phyloP scores from a whole-genome alignment of 2,797 vertebrate species.

The Cyclopterus lumpus region DNA sequence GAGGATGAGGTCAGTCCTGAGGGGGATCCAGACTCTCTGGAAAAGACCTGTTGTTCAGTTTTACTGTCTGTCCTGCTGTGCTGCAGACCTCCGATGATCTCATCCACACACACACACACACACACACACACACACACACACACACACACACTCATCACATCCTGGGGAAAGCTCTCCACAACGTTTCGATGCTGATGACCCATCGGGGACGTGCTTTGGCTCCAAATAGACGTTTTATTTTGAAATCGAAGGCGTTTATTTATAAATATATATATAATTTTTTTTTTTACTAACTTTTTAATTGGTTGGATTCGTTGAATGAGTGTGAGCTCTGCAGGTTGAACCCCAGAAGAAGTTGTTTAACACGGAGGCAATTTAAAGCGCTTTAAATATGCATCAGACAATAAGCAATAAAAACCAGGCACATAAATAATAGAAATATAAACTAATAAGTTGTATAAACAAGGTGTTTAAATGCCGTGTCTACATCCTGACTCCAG shows the following conservation, averaged over 20 bases:
- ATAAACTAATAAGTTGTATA: too few relatives aligned
- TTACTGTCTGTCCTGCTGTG: conserved; percentile 3
- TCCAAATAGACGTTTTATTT: background rate
- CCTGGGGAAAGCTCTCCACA: too few relatives aligned
- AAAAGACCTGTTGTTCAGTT: conserved; percentile 63
- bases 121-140: conserved; percentile 24
- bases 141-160: conserved; percentile 20
- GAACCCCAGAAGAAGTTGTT: background rate
- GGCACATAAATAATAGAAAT: too few relatives aligned
- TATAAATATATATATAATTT: background rate
- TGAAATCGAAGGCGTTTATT: background rate
- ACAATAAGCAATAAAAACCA: too few relatives aligned
- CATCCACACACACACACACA: conserved; percentile 42
- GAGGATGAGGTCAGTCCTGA: conserved; percentile 68
- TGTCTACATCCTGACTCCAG: too few relatives aligned
- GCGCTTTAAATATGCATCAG: too few relatives aligned
- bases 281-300: background rate
- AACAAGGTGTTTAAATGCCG: too few relatives aligned
- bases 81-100: conserved; percentile 63
- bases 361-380: too few relatives aligned
- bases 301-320: background rate
- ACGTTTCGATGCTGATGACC: conserved; percentile 1
- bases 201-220: background rate
- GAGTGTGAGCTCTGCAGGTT: too few relatives aligned
- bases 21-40: conserved; percentile 66